Base-by-base conservation (phyloP, 2,797 vertebrate genomes). In the Heterohyrax brucei region DNA sequence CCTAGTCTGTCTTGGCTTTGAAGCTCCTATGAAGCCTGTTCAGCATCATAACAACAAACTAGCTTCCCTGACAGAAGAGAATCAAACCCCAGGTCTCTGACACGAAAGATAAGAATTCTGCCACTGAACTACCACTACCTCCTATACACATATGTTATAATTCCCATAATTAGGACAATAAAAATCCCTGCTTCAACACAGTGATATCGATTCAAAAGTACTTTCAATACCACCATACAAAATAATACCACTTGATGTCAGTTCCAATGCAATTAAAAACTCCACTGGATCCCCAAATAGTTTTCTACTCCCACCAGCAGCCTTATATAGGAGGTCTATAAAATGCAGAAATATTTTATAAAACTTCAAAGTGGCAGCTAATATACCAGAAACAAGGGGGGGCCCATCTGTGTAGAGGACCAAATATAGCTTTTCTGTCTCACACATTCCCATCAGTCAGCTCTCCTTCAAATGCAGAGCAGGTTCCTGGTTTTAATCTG, bases 371-470 rank as follows among this genome's bases (percentile, higher is more conserved):
- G 33, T 95, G 85, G 87, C 50, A 95, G 84, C 22, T 96, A 95
- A 87, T 92, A 93, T 59, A 77, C 44, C 78, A 92, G 68, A 93
- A 89, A 92, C n/a, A 91, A 96, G 70, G 7, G 21, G 2, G 44
- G 92, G 28, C 48, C 87, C 92, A 89, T 93, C 66, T 84, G 72
- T 73, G 80, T 2, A 68, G 50, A 94, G 19, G 53, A 79, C 33
- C 46, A 96, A 95, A 93, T 87, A 95, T 66, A 94, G 87, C 77
- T 84, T 84, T 91, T 83, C 70, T 89, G 50, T 89, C 64, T 93
- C 46, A 96, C 59, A 93, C 78, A 93, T 81, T 95, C 53, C 77
- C 28, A 92, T 33, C 39, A 72, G 26, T 93, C 48, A 92, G 46
- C 24, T 46, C 26, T 95, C 48, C 75, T 92, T 33, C 68, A 92